Evolutionary conservation across 2,797 vertebrate genomes (phyloP), one percentile per base, ranked within the genome.

Genomic region (Coreius guichenoti): DNA sequence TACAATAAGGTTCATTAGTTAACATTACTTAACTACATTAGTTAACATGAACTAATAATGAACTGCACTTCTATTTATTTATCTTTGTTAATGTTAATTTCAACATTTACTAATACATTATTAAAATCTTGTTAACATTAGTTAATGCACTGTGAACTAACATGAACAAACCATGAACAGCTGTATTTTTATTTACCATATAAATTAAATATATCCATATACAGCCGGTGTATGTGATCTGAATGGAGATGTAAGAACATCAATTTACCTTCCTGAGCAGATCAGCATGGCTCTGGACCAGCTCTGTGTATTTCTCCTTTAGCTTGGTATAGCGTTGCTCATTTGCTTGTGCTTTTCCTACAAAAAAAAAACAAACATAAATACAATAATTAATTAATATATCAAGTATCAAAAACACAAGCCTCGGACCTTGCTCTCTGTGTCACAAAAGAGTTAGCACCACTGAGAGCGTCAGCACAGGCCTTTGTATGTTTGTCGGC

Each of bases 291-390:
- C 94, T 97, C 95, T 98, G 98, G 84, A 99, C 98, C 90, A 99
- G 94, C 92, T 97, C 98, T 0, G 96, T 97, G 94, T 99, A 98
- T 86, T 99, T 99, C 94, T 99, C 98, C 93, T 99, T 99, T 73
- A 99, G 95, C 92, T 99, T 99, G 90, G 96, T 97, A 93, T 99
- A 99, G 81, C 98, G 96, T 92, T 99, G 98, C 92, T 99, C 98
- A 0, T 98, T 99, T 87, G 98, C 97, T 89, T 98, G 97, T 1
- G 98, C 98, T 87, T 97, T 98, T 91, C 91, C 98, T 99, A 93
- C 8, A 51, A 63, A 3, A 14, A 47, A 45, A 45, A 61, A 63
- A 26, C n/a, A 81, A 73, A 87, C 23, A 88, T 51, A 74, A 47
- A 45, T 23, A 51, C 19, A 77, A 29, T 63, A 63, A 31, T 31